Evolutionary conservation across 2,113 vertebrate genomes (phyloP).

Genomic region (Numida meleagris): DNA sequence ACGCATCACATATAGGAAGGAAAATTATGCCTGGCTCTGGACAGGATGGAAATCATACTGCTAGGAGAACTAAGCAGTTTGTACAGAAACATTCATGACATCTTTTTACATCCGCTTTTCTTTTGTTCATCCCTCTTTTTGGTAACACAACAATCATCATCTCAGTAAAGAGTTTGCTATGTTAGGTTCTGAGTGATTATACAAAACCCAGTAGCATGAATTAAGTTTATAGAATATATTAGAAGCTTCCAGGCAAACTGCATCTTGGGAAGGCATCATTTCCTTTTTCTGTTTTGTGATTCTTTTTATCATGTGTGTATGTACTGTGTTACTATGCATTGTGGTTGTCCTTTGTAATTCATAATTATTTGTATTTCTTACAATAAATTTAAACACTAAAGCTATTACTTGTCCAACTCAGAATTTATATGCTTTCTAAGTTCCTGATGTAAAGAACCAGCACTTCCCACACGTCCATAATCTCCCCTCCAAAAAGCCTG

Average conservation of each 20-base stretch:
- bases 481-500: neutral
- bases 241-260: conserved; percentile 41
- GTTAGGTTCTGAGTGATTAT: conserved; percentile 28
- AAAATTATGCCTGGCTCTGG: neutral
- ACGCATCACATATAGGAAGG: neutral
- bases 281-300: conserved; percentile 54
- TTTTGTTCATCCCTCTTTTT: conserved; percentile 3
- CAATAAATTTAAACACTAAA: conserved; percentile 68
- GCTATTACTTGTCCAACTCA: conserved; percentile 16
- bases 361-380: conserved; percentile 68
- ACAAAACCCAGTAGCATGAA: conserved; percentile 16
- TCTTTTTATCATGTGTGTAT: conserved; percentile 56
- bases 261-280: neutral
- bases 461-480: neutral
- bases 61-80: conserved; percentile 6
- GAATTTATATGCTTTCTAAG: neutral
- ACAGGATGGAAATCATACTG: neutral
- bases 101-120: conserved; percentile 22
- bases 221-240: conserved; percentile 38
- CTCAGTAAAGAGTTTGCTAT: neutral
- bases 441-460: neutral
- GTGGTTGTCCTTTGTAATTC: conserved; percentile 69
- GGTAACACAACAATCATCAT: neutral
- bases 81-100: neutral
- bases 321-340: conserved; percentile 52